These are phyloP conservation scores for Ictidomys tridecemlineatus DNA, from an alignment of 2,113 vertebrate genomes.

Conservation along the genomic window DNA sequence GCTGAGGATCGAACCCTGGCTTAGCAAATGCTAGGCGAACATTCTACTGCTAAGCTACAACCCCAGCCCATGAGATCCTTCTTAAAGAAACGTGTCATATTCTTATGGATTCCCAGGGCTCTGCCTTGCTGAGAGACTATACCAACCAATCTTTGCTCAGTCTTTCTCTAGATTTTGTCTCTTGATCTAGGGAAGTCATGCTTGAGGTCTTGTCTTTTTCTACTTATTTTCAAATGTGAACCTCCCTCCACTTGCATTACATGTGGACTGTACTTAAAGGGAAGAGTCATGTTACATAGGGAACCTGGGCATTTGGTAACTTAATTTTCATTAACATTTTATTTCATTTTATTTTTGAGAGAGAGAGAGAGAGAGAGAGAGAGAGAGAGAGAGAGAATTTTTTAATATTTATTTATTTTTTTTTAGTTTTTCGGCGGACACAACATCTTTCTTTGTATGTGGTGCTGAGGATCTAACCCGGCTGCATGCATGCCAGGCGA, in stretches of 20 bases:
- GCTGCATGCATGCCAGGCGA: no score
- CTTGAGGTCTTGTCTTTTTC: neutral
- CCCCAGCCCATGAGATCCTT: neutral
- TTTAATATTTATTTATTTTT: no score
- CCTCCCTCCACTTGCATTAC: neutral
- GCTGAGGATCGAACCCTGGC: no score
- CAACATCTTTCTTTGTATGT: no score
- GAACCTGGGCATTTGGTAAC: neutral
- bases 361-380: no score
- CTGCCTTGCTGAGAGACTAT: neutral
- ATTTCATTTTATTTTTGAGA: no score
- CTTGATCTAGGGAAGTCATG: neutral
- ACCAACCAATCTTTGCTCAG: neutral
- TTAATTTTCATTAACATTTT: neutral
- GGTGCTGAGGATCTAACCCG: no score
- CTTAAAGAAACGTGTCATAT: neutral
- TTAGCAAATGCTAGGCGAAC: no score
- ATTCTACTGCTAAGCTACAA: no score
- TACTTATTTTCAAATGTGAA: neutral
- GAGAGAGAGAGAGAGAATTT: no score
- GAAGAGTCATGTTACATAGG: neutral
- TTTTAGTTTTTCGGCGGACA: no score
- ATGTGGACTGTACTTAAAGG: neutral
- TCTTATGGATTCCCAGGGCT: neutral
- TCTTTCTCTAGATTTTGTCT: neutral